Evolutionary conservation across 1,140 invertebrate species (phyloP).

Genomic region (Scaptodrosophila lebanonensis): DNA sequence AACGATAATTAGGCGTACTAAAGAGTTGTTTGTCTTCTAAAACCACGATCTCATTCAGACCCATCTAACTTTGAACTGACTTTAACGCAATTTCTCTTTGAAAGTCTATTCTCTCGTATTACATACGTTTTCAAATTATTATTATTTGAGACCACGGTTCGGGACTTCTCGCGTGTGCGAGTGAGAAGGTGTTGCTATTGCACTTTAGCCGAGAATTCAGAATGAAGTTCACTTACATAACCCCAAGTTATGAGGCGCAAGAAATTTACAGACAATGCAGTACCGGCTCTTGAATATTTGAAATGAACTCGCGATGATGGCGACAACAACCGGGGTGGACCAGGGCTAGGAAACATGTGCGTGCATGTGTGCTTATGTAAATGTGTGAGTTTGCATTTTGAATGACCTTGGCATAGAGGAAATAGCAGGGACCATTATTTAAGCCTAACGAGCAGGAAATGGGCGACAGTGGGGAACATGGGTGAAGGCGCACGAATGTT

Average conservation of each 20-base stretch:
- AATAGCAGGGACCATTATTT: conserved; percentile 70
- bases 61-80: too few relatives aligned
- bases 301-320: conserved; percentile 23
- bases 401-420: conserved; percentile 76
- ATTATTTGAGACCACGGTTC: too few relatives aligned
- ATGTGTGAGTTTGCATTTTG: conserved; percentile 65
- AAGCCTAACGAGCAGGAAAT: conserved; percentile 70
- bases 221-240: conserved; percentile 75
- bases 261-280: conserved; percentile 67
- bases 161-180: too few relatives aligned
- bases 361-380: conserved; percentile 19
- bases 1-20: too few relatives aligned
- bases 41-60: too few relatives aligned
- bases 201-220: conserved; percentile 20
- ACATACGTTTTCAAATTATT: too few relatives aligned
- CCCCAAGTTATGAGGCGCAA: conserved; percentile 65
- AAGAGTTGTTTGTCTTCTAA: too few relatives aligned
- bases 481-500: conserved; percentile 13
- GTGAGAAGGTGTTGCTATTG: conserved; percentile 24
- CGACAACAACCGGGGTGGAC: conserved; percentile 34
- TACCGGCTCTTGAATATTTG: conserved; percentile 52
- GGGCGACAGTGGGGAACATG: conserved; percentile 61
- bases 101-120: too few relatives aligned
- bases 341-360: too few relatives aligned
- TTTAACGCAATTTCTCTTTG: conserved; percentile 6